A percentile compares a stretch with the other conserved stretches of the same genome.
These are phyloP conservation scores for Acropora yongei DNA, from an alignment of 64 coral and sea anemone species.

Conservation along the genomic window DNA sequence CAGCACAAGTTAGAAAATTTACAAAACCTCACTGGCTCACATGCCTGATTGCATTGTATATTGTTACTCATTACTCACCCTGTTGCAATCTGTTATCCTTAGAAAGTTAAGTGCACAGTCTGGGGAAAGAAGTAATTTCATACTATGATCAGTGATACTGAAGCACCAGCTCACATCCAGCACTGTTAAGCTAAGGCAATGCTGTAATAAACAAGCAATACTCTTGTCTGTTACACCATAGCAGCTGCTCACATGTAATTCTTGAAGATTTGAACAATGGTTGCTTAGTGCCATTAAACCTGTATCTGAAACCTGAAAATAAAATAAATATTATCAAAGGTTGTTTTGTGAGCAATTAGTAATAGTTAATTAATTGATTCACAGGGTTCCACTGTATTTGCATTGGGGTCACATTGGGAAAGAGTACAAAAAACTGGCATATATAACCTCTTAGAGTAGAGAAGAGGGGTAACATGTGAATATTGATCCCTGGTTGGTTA, in stretches of 20 bases:
- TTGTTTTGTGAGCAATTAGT: not conserved
- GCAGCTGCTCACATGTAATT: slow-evolving; percentile 84
- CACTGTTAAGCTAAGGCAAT: slow-evolving; percentile 61
- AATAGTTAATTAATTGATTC: not conserved
- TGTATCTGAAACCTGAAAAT: slow-evolving; percentile 84
- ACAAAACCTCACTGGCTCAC: too few species aligned
- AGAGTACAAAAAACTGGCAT: too few species aligned
- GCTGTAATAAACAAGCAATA: slow-evolving; percentile 40
- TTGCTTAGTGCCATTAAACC: slow-evolving; percentile 67
- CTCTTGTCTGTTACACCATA: slow-evolving; percentile 92
- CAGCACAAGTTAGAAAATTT: not conserved
- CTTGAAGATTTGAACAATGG: slow-evolving; percentile 63
- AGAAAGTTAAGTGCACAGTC: slow-evolving; percentile 38
- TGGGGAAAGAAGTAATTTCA: slow-evolving; percentile 50
- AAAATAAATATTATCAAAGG: not conserved
- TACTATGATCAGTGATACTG: slow-evolving; percentile 77
- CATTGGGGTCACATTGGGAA: too few species aligned
- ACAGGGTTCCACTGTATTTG: too few species aligned
- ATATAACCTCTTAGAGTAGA: too few species aligned
- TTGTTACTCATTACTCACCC: slow-evolving; percentile 2
- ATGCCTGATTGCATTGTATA: not conserved
- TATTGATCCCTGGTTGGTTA: too few species aligned
- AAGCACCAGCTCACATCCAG: slow-evolving; percentile 91
- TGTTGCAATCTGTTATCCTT: slow-evolving; percentile 70
- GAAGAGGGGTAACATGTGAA: too few species aligned